Evolutionary conservation across 1,140 invertebrate species (phyloP), one percentile per base, ranked within the genome.

Genomic region (Sarcophaga bullata): DNA sequence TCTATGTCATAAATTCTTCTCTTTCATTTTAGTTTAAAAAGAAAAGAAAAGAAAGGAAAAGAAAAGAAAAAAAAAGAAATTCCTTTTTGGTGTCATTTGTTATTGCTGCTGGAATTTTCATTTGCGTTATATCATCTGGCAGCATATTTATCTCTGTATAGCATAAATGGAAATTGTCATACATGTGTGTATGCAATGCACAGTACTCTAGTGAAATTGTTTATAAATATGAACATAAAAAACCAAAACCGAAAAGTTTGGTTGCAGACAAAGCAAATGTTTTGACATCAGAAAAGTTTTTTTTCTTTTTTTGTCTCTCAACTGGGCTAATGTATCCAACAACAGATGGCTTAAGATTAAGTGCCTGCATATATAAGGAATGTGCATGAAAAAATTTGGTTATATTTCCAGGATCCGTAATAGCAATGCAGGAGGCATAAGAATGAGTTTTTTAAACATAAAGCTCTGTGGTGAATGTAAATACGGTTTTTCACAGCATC

Each of bases 291-390:
- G 25, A 37, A 37, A 37, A 37, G 25, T 37, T 37, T 37, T 37
- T 37, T 37, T 1, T 11, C 52, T 54, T 37, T 37, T 37, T 37
- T 37, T 37, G 25, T 11, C 52, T 54, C 17, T 25, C 17, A 72
- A 6, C 62, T 25, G 13, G 46, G 15, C 13, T 47, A 58, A n/a
- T 58, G 13, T 58, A 58, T 15, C 73, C 73, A 4, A 46, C 15
- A 76, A 19, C 17, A 50, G 75, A 78, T 78, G 50, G 75, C 75
- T 49, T 76, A 50, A 48, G 75, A 78, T 78, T 78, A 78, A 78
- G 75, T 78, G 75, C n/a, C 75, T 52, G 17, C 52, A 52, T 78
- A 78, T 50, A 19, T 37, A 37, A 37, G 25, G 25, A 37, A 37
- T 37, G 25, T 4, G 4, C 4, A 37, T 37, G 25, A 37, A 37